These are phyloP conservation scores for Lamprotornis superbus DNA, from an alignment of 2,113 vertebrate genomes.

Conservation along the genomic window DNA sequence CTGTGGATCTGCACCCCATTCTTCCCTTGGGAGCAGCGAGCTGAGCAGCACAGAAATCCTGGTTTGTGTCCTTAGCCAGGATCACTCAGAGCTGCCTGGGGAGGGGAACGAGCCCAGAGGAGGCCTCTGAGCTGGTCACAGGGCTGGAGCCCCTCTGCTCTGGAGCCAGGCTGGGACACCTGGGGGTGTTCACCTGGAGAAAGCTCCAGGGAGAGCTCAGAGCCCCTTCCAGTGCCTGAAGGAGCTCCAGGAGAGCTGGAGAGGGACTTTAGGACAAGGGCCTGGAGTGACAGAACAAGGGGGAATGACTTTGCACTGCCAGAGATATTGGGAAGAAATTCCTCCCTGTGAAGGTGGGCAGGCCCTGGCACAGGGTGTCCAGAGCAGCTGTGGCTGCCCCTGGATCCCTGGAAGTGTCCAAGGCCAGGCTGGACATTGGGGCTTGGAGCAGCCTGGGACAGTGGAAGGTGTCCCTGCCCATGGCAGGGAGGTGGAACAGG, in stretches of 20 bases:
- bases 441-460: rapidly evolving
- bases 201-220: background rate
- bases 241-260: background rate
- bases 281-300: background rate
- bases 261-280: background rate
- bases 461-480: background rate
- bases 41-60: background rate
- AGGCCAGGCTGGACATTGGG: rapidly evolving
- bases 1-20: rapidly evolving
- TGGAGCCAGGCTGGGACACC: background rate
- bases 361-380: background rate
- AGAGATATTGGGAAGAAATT: background rate
- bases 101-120: background rate
- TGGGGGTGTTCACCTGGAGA: background rate
- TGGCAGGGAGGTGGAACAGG: background rate
- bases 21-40: background rate
- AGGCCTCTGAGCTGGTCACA: background rate
- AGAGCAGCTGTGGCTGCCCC: background rate
- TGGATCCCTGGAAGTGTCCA: background rate
- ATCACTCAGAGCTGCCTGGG: background rate
- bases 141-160: background rate
- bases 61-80: background rate
- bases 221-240: background rate
- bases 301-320: background rate
- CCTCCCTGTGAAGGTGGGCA: rapidly evolving